phyloP scores from a whole-genome alignment of 2,888 invertebrate genomes.

The Dorcus hopei region DNA sequence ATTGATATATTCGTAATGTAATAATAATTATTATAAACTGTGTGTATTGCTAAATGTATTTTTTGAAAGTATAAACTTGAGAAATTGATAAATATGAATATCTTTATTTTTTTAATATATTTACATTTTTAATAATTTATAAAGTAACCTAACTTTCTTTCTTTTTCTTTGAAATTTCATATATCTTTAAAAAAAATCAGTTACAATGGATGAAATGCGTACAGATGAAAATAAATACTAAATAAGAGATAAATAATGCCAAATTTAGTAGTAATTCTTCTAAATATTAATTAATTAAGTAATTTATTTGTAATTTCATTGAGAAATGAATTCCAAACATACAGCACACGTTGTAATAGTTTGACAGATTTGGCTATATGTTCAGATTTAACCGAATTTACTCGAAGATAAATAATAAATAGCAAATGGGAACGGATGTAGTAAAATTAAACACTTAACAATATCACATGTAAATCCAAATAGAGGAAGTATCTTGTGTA shows the following conservation, averaged over 20 bases:
- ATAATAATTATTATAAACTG: no score
- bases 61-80: neutral
- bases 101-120: constrained; percentile 6
- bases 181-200: constrained; percentile 1
- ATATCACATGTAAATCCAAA: neutral
- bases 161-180: neutral
- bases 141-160: constrained; percentile 8
- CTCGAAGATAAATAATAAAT: neutral
- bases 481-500: neutral
- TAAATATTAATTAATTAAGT: neutral
- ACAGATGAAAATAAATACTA: constrained; percentile 12
- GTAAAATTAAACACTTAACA: neutral
- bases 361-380: neutral
- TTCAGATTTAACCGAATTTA: neutral
- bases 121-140: constrained; percentile 8
- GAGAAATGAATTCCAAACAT: neutral
- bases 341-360: no score
- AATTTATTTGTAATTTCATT: neutral
- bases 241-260: constrained; percentile 1
- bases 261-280: neutral
- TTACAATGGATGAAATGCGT: constrained; percentile 7
- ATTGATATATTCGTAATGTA: no score
- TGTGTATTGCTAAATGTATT: neutral
- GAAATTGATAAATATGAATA: constrained; percentile 6
- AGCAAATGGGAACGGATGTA: neutral